A percentile compares a stretch with the other conserved stretches of the same genome.
Evolutionary conservation across 2,797 vertebrate genomes (phyloP).

Genomic region (Geotrypetes seraphini): DNA sequence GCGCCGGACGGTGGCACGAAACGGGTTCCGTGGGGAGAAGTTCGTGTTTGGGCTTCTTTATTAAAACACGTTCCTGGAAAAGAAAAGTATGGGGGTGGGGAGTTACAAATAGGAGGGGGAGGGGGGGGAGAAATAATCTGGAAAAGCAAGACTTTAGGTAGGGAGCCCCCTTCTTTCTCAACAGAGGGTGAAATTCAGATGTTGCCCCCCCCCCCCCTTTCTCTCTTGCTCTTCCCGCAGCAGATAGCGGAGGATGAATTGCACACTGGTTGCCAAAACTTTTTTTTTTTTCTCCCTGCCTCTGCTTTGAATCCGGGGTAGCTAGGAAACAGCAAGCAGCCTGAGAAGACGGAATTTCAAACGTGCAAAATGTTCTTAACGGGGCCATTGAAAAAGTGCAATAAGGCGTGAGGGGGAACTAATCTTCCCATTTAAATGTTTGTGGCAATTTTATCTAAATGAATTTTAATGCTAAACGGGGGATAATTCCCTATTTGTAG

Average conservation of each 20-base stretch:
- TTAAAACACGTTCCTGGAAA: no score
- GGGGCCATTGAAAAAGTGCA: conserved; percentile 82
- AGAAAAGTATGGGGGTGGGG: no score
- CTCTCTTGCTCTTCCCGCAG: not conserved
- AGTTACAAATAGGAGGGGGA: no score
- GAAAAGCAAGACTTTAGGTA: no score
- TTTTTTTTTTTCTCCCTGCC: conserved; percentile 25
- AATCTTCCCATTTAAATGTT: conserved; percentile 92
- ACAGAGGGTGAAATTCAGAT: conserved; percentile 1
- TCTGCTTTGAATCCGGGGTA: conserved; percentile 57
- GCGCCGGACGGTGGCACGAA: no score
- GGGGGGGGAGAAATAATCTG: no score
- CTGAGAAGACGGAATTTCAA: conserved; percentile 69
- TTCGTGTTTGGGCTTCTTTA: no score
- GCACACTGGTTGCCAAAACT: conserved; percentile 38
- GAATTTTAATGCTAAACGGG: conserved; percentile 81
- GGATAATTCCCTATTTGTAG: conserved; percentile 80
- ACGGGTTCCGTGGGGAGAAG: no score
- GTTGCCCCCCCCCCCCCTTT: not conserved
- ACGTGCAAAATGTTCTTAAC: conserved; percentile 73
- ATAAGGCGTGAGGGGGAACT: conserved; percentile 95
- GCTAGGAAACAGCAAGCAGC: conserved; percentile 68
- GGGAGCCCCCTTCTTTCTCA: not conserved
- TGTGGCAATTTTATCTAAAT: conserved; percentile 92
- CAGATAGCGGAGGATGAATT: conserved; percentile 30